Percentiles rank a stretch among this genome's conserved stretches.
Evolutionary conservation across 2,113 vertebrate genomes (phyloP).

Genomic region (Equus quagga): DNA sequence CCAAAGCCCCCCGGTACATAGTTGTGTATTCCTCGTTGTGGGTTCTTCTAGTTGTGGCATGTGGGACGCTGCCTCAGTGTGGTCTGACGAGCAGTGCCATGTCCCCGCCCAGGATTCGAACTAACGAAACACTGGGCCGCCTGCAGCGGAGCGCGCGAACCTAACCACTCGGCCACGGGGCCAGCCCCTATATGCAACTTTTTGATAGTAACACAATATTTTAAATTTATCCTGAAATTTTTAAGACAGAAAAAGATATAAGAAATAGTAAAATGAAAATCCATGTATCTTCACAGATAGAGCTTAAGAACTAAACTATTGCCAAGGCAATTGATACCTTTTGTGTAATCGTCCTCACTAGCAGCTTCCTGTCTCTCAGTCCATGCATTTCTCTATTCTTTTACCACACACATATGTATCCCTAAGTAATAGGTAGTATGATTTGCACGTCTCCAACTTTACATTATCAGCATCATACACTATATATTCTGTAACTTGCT

Average conservation of each 20-base stretch:
- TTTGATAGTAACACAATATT: not conserved
- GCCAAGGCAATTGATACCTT: not conserved
- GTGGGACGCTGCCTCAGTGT: too few relatives aligned
- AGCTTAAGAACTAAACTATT: not conserved
- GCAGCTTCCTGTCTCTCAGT: not conserved
- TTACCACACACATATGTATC: not conserved
- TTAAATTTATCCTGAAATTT: not conserved
- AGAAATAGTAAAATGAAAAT: not conserved
- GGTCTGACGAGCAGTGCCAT: too few relatives aligned
- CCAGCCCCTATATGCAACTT: not conserved
- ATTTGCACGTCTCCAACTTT: not conserved
- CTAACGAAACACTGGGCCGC: too few relatives aligned
- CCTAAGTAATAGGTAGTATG: not conserved
- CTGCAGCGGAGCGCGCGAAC: too few relatives aligned
- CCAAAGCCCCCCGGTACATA: too few relatives aligned
- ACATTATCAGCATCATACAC: not conserved
- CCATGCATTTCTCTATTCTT: not conserved
- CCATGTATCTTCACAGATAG: not conserved
- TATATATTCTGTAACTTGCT: not conserved
- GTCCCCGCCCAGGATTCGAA: too few relatives aligned
- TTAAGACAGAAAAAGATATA: not conserved
- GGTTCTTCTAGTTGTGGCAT: too few relatives aligned
- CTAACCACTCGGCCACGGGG: too few relatives aligned
- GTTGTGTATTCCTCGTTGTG: too few relatives aligned
- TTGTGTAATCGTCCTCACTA: not conserved